phyloP scores from a whole-genome alignment of 1,140 invertebrate species.

The Phenacoccus solenopsis region DNA sequence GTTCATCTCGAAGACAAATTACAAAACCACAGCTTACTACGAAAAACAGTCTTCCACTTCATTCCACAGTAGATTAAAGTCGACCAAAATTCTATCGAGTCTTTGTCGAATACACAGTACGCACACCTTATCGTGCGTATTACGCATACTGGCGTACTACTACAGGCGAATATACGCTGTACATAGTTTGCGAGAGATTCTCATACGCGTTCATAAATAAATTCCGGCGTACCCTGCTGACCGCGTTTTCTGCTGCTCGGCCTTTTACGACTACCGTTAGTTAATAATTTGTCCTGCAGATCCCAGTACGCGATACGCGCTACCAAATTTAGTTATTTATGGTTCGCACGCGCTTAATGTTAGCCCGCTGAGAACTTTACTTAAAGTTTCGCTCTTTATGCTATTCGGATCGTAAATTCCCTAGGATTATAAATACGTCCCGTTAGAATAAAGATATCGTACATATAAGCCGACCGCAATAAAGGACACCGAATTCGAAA shows the following conservation, averaged over 20 bases:
- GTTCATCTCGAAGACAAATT: too few relatives aligned
- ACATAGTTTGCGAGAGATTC: too few relatives aligned
- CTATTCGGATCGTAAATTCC: slow-evolving; percentile 8
- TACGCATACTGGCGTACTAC: too few relatives aligned
- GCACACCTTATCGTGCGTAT: too few relatives aligned
- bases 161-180: too few relatives aligned
- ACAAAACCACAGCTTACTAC: too few relatives aligned
- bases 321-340: slow-evolving; percentile 13
- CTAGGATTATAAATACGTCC: slow-evolving; percentile 12
- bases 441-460: slow-evolving; percentile 18
- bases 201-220: not conserved
- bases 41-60: too few relatives aligned
- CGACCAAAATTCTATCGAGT: too few relatives aligned
- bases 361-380: slow-evolving; percentile 10
- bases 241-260: not conserved
- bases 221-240: not conserved
- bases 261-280: not conserved
- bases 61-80: too few relatives aligned
- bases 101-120: too few relatives aligned
- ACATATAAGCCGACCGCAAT: slow-evolving; percentile 9
- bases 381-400: slow-evolving; percentile 12
- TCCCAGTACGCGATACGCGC: slow-evolving; percentile 13
- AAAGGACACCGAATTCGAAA: slow-evolving; percentile 9
- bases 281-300: slow-evolving; percentile 13
- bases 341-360: slow-evolving; percentile 12